Conservation (phyloP, 2,888 invertebrate species). For the Ennomos quercinarius region DNA sequence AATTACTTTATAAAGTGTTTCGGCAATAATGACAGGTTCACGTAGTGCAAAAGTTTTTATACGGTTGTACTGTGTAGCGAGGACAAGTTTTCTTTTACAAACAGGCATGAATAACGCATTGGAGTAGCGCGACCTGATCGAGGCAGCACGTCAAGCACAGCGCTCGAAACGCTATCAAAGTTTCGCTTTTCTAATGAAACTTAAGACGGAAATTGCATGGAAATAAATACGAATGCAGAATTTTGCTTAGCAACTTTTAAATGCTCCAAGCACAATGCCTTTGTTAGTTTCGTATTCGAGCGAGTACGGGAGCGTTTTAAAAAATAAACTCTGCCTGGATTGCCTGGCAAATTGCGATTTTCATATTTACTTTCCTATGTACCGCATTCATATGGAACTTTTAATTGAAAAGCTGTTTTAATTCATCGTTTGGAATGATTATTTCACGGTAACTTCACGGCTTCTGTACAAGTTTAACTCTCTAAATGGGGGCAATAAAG, state of each 20-base stretch:
- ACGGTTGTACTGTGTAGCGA: neutral
- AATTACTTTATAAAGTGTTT: no score
- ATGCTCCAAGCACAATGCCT: constrained; percentile 66
- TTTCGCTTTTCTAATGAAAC: constrained; percentile 72
- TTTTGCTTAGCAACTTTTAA: constrained; percentile 72
- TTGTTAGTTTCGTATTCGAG: constrained; percentile 68
- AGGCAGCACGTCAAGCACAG: constrained; percentile 11
- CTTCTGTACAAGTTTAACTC: constrained; percentile 14
- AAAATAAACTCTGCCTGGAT: constrained; percentile 53
- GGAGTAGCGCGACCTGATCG: constrained; percentile 45
- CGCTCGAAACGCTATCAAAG: constrained; percentile 59
- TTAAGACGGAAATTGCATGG: constrained; percentile 71
- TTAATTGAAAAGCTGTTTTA: constrained; percentile 32
- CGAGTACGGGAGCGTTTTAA: constrained; percentile 56
- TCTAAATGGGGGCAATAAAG: constrained; percentile 31
- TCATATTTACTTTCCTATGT: constrained; percentile 33
- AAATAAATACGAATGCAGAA: constrained; percentile 70
- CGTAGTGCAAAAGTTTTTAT: no score
- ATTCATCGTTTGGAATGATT: constrained; percentile 15
- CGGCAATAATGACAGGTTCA: no score
- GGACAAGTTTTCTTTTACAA: constrained; percentile 48
- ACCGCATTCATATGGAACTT: constrained; percentile 27
- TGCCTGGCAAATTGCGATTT: constrained; percentile 49
- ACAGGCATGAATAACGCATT: constrained; percentile 55
- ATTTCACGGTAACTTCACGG: constrained; percentile 28